Base-by-base conservation (phyloP, 2,888 invertebrate genomes). In the Xanthia icteritia region DNA sequence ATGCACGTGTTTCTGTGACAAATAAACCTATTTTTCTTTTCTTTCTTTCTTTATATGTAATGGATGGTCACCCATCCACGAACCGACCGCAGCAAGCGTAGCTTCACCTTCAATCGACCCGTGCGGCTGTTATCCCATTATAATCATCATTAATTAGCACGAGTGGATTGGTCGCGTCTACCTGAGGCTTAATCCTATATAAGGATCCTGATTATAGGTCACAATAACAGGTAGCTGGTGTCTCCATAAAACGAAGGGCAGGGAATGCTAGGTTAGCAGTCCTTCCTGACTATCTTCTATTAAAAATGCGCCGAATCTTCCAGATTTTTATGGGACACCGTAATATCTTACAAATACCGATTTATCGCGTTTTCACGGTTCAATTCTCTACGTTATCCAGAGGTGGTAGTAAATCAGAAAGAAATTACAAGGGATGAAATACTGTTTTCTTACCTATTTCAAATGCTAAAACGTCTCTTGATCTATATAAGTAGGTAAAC, bases 291-390 rank as follows among this genome's bases (percentile, higher is more conserved):
- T 45, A 5, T 20, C 45, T 65, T 68, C 61, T 73, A 85, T 85
- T 72, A 82, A 77, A 83, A 85, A 82, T 65, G 61, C 54, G 82
- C 83, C 42, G 74, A 77, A 63, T 74, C 69, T 69, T 45, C 23
- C 5, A 64, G 51, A 63, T 71, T 83, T 67, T 82, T 79, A 82
- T 77, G 72, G 60, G 58, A 64, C 69, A 78, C 71, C 68, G 54
- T 76, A 77, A 87, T 79, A 81, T 79, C 77, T 86, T 79, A 83
- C 67, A 81, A 85, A 85, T 78, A 83, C 72, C 81, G 80, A 88
- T 88, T 90, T 92, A 92, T 92, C 92, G 78, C 78, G 76, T 78
- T 87, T 89, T 89, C 86, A 91, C 90, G 89, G 89, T 90, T 90
- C 88, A 88, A 82, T 92, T 89, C 89, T 83, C 86, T 77, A 83